Percentiles rank a stretch among this genome's conserved stretches.
phyloP scores from a whole-genome alignment of 2,113 vertebrate species.

The Reinhardtius hippoglossoides region DNA sequence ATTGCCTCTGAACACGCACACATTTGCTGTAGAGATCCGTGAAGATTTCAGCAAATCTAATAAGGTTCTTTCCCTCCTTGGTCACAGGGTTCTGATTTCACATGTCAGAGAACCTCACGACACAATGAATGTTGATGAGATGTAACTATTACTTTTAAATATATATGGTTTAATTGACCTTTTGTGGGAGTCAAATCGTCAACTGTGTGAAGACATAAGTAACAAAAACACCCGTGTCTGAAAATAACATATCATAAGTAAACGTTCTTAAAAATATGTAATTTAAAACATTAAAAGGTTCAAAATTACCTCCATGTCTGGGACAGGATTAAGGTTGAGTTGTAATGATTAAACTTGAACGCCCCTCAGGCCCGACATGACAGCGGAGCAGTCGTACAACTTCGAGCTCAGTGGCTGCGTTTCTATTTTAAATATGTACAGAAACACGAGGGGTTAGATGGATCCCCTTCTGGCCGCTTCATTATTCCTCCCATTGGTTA shows the following conservation, averaged over 20 bases:
- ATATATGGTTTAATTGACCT: not conserved
- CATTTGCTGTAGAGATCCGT: not conserved
- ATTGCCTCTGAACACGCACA: not conserved
- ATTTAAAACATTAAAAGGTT: not conserved
- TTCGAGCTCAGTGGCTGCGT: not conserved
- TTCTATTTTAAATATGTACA: slow-evolving; percentile 63
- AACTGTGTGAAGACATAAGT: not conserved
- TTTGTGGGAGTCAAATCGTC: not conserved
- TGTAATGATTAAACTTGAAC: not conserved
- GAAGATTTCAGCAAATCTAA: not conserved
- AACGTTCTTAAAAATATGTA: too few species aligned
- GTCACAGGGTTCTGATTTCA: not conserved
- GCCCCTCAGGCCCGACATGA: not conserved
- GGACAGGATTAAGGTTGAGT: not conserved
- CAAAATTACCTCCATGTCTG: not conserved
- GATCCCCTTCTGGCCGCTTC: slow-evolving; percentile 26
- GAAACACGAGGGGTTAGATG: slow-evolving; percentile 41
- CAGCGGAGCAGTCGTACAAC: slow-evolving; percentile 10
- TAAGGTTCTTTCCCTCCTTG: not conserved
- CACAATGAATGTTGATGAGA: not conserved
- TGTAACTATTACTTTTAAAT: not conserved
- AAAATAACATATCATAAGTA: too few species aligned
- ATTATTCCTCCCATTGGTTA: slow-evolving; percentile 33
- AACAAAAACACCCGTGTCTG: too few species aligned
- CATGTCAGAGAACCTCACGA: not conserved